Evolutionary conservation across 2,113 vertebrate species (phyloP).

Genomic region (Oxyura jamaicensis): DNA sequence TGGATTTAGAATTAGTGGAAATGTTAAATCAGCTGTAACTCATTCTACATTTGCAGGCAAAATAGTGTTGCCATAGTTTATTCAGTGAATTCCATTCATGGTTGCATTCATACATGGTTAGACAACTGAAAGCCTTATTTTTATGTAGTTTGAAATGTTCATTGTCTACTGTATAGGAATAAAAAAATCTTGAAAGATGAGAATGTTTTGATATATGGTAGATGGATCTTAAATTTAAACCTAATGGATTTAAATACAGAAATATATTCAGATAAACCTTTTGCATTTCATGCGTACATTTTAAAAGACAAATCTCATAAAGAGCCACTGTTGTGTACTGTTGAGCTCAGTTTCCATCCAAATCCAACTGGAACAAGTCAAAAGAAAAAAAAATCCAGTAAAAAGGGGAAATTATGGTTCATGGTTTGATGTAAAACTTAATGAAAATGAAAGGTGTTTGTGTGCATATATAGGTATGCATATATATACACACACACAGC

Average conservation of each 20-base stretch:
- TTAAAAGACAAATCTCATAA: not conserved
- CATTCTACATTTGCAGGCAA: not conserved
- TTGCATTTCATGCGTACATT: not conserved
- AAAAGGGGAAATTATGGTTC: not conserved
- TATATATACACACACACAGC: not conserved
- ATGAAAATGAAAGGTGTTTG: not conserved
- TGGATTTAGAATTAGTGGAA: not conserved
- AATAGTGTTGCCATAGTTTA: constrained; percentile 14
- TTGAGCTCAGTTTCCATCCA: not conserved
- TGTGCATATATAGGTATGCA: fast-evolving
- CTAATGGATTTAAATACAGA: not conserved
- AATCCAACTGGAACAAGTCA: not conserved
- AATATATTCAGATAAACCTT: not conserved
- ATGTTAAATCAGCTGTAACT: constrained; percentile 17
- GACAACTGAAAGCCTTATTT: constrained; percentile 6
- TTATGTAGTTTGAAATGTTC: not conserved
- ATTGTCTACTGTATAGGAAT: not conserved
- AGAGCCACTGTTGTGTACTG: not conserved
- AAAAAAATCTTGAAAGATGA: not conserved
- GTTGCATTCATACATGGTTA: not conserved
- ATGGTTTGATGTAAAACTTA: not conserved
- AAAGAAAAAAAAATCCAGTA: not conserved
- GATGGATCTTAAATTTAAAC: not conserved
- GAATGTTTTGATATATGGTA: not conserved
- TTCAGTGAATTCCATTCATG: constrained; percentile 13